Percentiles rank a stretch among this genome's conserved stretches.
phyloP scores from a whole-genome alignment of 1,140 invertebrate species.

The Condylostylus longicornis region DNA sequence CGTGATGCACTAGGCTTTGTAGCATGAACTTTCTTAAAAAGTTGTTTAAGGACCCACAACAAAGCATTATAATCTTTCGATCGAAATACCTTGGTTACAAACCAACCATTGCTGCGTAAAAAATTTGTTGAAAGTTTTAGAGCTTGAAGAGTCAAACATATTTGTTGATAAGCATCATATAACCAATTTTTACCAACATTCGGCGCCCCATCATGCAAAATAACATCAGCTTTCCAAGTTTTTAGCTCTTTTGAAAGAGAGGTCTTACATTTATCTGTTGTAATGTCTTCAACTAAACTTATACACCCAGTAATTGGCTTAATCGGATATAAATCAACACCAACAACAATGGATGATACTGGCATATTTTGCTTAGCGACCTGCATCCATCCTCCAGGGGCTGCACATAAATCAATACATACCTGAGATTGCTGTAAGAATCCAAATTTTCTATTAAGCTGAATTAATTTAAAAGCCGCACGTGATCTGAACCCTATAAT shows the following conservation, averaged over 20 bases:
- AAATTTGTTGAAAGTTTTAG: slow-evolving; percentile 88
- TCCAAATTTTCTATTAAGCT: slow-evolving; percentile 93
- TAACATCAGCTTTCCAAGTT: slow-evolving; percentile 92
- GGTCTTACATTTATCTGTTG: slow-evolving; percentile 76
- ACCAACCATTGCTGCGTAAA: slow-evolving; percentile 86
- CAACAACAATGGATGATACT: slow-evolving; percentile 85
- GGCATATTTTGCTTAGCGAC: slow-evolving; percentile 98
- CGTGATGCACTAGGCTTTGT: slow-evolving; percentile 98
- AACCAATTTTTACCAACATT: slow-evolving; percentile 98
- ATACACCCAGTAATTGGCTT: slow-evolving; percentile 84
- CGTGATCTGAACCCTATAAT: slow-evolving; percentile 82
- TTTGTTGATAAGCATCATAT: slow-evolving; percentile 93
- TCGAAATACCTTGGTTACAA: slow-evolving; percentile 97
- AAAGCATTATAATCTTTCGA: slow-evolving; percentile 95
- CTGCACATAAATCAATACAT: slow-evolving; percentile 95
- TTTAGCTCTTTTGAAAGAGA: slow-evolving; percentile 72
- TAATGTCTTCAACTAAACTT: slow-evolving; percentile 86
- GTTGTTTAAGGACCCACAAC: slow-evolving; percentile 89
- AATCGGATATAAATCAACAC: slow-evolving; percentile 93
- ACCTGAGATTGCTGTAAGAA: slow-evolving; percentile 93
- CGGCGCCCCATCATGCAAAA: slow-evolving; percentile 95
- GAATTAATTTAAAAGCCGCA: slow-evolving; percentile 97
- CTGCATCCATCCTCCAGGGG: slow-evolving; percentile 99
- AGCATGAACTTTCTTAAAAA: slow-evolving; percentile 91
- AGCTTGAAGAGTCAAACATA: slow-evolving; percentile 75